Conservation (phyloP, 2,113 vertebrate species). For the Gnathonemus echidnorhynchus region DNA sequence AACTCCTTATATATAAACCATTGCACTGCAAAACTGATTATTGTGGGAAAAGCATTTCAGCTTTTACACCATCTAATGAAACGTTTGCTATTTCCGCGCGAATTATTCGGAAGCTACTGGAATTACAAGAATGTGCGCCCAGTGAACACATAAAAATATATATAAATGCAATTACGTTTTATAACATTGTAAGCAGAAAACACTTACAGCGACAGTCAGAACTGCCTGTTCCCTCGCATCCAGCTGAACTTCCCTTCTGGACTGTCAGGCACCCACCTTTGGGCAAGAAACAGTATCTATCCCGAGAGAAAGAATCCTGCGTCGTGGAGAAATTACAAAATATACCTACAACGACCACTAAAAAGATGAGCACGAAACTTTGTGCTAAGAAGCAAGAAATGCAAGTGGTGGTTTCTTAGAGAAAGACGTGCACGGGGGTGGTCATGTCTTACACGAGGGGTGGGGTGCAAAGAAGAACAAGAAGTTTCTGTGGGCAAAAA, state of each 20-base stretch:
- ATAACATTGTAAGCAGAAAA: not conserved
- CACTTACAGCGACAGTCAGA: slow-evolving; percentile 1
- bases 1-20: slow-evolving; percentile 10
- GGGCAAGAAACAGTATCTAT: not conserved
- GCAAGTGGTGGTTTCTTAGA: slow-evolving; percentile 50
- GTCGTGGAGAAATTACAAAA: not conserved
- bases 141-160: not conserved
- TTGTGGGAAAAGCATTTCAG: not conserved
- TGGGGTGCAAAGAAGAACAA: slow-evolving; percentile 55
- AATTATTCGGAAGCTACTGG: not conserved
- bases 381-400: slow-evolving; percentile 49
- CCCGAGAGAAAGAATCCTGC: not conserved
- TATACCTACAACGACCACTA: not conserved
- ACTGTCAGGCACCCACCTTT: not conserved
- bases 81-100: not conserved
- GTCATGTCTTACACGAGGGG: slow-evolving; percentile 47
- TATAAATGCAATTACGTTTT: not conserved
- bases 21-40: not conserved
- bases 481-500: slow-evolving; percentile 44
- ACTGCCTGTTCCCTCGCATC: not conserved
- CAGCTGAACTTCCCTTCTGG: not conserved
- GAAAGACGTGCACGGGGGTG: slow-evolving; percentile 53
- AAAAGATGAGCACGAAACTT: slow-evolving; percentile 42
- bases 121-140: not conserved
- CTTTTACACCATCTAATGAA: not conserved